Conservation (phyloP, 2,888 invertebrate species). For the Philopedon plagiatum region DNA sequence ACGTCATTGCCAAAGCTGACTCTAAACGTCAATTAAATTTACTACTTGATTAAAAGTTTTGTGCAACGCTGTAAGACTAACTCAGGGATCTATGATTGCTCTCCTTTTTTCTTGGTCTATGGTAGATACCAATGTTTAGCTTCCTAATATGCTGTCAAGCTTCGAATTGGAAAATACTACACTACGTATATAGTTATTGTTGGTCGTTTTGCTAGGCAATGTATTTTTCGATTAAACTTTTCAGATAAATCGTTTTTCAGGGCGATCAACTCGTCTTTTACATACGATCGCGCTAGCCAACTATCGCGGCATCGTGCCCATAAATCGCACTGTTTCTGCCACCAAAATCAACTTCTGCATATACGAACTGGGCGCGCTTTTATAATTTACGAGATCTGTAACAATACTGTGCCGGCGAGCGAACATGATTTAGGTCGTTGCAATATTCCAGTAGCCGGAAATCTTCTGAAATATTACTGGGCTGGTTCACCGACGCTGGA, state of each 20-base stretch:
- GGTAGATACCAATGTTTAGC: no score
- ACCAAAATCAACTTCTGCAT: slow-evolving; percentile 56
- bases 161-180: no score
- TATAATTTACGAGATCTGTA: slow-evolving; percentile 59
- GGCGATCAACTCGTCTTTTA: slow-evolving; percentile 33
- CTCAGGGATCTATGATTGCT: no score
- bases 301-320: slow-evolving; percentile 36
- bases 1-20: no score
- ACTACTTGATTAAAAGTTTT: no score
- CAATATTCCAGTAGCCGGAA: slow-evolving; percentile 58
- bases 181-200: not conserved
- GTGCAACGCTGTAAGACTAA: no score
- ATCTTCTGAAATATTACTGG: slow-evolving; percentile 56
- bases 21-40: no score
- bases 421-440: slow-evolving; percentile 59
- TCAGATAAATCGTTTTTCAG: slow-evolving; percentile 25
- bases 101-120: no score
- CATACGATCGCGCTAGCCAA: slow-evolving; percentile 21
- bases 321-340: slow-evolving; percentile 49
- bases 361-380: slow-evolving; percentile 46
- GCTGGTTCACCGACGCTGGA: slow-evolving; percentile 32
- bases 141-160: no score
- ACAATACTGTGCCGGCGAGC: slow-evolving; percentile 56
- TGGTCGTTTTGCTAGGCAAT: not conserved
- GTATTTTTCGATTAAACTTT: slow-evolving; percentile 30